Percentiles rank a stretch among this genome's conserved stretches.
These are phyloP conservation scores for Pheucticus melanocephalus DNA, from an alignment of 2,113 vertebrate genomes.

Conservation along the genomic window DNA sequence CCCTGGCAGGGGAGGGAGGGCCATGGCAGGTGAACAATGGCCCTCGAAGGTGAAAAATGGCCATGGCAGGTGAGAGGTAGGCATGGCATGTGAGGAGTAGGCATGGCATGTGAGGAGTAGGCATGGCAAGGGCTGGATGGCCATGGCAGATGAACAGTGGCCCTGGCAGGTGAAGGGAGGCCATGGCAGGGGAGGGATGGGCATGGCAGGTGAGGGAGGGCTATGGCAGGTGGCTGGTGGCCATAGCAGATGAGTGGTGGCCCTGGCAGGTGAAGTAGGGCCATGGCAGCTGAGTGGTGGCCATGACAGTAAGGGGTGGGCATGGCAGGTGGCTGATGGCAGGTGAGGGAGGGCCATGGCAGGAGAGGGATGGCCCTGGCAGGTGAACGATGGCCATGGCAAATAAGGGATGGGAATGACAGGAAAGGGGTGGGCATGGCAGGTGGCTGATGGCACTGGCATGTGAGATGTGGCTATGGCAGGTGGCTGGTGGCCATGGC, in stretches of 20 bases:
- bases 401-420: fast-evolving
- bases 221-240: no score
- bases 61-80: fast-evolving
- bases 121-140: fast-evolving
- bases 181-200: not conserved
- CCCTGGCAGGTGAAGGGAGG: fast-evolving
- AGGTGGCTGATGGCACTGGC: no score
- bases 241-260: fast-evolving
- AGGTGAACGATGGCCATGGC: no score
- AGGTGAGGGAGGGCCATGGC: fast-evolving
- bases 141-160: fast-evolving
- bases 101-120: fast-evolving
- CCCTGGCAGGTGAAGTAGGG: fast-evolving
- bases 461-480: no score
- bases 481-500: fast-evolving
- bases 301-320: fast-evolving
- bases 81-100: fast-evolving
- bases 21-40: no score
- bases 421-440: not conserved
- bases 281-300: no score
- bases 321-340: no score
- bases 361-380: fast-evolving
- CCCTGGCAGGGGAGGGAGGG: not conserved
- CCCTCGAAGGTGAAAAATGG: no score
- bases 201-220: not conserved